Percentiles rank a stretch among this genome's conserved stretches.
Evolutionary conservation across 2,797 vertebrate species (phyloP).

Genomic region (Tapera naevia): DNA sequence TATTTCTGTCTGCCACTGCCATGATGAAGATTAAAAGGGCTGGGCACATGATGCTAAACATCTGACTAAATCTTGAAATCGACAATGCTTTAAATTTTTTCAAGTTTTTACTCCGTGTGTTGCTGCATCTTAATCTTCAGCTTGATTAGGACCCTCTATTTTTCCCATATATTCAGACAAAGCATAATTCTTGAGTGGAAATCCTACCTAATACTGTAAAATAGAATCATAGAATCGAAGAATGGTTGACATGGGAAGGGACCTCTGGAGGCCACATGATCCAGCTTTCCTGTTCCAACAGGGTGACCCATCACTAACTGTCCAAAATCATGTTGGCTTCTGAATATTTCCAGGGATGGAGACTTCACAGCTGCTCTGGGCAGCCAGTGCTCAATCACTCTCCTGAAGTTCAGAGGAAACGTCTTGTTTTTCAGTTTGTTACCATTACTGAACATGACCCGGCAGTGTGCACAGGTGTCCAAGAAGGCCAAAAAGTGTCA

Average conservation of each 20-base stretch:
- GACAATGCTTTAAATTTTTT: neutral
- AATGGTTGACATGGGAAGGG: neutral
- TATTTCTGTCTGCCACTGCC: neutral
- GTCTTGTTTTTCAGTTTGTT: too few relatives aligned
- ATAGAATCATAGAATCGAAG: neutral
- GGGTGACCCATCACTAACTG: fast-evolving
- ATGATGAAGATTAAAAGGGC: neutral
- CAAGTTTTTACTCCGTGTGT: neutral
- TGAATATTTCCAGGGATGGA: neutral
- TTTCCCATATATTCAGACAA: neutral
- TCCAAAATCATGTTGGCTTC: neutral
- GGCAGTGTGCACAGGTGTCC: too few relatives aligned
- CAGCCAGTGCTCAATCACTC: too few relatives aligned
- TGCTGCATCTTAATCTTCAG: neutral
- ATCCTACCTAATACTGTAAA: neutral
- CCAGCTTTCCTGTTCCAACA: neutral
- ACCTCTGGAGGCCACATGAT: neutral
- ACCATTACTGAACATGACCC: too few relatives aligned
- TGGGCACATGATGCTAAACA: neutral
- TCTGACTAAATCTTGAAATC: neutral
- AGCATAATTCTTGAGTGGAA: neutral
- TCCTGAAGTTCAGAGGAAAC: too few relatives aligned
- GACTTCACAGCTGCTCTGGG: fast-evolving
- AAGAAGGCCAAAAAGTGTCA: too few relatives aligned
- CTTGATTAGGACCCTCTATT: neutral